A percentile compares a stretch with the other conserved stretches of the same genome.
Conservation (phyloP, 1,140 invertebrate genomes). For the Phthorimaea operculella region DNA sequence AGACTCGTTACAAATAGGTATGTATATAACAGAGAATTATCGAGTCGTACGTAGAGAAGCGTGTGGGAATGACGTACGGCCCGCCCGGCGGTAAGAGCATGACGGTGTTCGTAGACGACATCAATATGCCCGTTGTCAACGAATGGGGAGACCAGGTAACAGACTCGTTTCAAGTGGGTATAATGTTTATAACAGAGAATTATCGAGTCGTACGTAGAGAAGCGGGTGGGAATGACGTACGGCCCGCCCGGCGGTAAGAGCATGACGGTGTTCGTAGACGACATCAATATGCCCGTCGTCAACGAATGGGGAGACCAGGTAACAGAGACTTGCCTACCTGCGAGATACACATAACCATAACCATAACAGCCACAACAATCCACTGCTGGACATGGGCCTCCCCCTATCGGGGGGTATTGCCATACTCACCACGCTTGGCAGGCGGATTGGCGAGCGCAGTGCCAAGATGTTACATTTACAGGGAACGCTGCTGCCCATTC, state of each 20-base stretch:
- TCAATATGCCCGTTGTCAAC: conserved; percentile 92
- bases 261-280: conserved; percentile 90
- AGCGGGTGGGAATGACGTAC: conserved; percentile 85
- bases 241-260: conserved; percentile 84
- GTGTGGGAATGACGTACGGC: conserved; percentile 87
- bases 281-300: conserved; percentile 91
- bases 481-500: too few relatives aligned
- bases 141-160: conserved; percentile 90
- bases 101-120: conserved; percentile 91
- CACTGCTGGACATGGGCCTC: too few relatives aligned
- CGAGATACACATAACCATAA: too few relatives aligned
- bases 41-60: conserved; percentile 90
- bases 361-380: too few relatives aligned
- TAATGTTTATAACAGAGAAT: conserved; percentile 62
- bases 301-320: conserved; percentile 95
- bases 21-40: conserved; percentile 69
- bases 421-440: too few relatives aligned
- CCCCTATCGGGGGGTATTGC: too few relatives aligned
- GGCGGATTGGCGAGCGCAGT: too few relatives aligned
- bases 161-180: too few relatives aligned
- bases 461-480: too few relatives aligned
- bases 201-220: conserved; percentile 91
- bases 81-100: conserved; percentile 84
- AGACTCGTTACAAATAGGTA: too few relatives aligned
- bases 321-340: too few relatives aligned